Percentiles rank a stretch among this genome's conserved stretches.
These are phyloP conservation scores for Pachyrhynchus sulphureomaculatus DNA, from an alignment of 1,140 invertebrate species.

Conservation along the genomic window DNA sequence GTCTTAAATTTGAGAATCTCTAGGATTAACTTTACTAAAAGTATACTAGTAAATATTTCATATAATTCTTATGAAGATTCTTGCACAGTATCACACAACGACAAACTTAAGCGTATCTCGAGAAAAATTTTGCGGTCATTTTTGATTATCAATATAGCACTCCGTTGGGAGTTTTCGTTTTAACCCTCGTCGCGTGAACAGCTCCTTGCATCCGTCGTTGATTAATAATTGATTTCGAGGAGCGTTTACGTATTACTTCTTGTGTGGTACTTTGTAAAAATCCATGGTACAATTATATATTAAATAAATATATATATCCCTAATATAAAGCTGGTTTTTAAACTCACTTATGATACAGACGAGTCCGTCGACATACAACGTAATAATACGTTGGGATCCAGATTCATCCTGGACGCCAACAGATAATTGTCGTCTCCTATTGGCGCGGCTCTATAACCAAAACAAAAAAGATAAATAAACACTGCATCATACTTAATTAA, in stretches of 20 bases:
- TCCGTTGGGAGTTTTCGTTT: too few species aligned
- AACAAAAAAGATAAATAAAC: constrained; percentile 23
- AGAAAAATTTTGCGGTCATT: too few species aligned
- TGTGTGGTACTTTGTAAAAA: too few species aligned
- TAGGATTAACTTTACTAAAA: constrained; percentile 18
- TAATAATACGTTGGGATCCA: constrained; percentile 43
- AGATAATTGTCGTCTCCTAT: constrained; percentile 88
- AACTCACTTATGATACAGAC: constrained; percentile 11
- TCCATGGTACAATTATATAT: background rate
- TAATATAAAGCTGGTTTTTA: constrained; percentile 4
- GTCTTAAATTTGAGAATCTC: constrained; percentile 31
- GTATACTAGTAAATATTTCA: constrained; percentile 6
- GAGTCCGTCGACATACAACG: constrained; percentile 20
- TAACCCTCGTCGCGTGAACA: too few species aligned
- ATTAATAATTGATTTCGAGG: too few species aligned
- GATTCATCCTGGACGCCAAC: constrained; percentile 58
- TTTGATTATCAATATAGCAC: too few species aligned
- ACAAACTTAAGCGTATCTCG: too few species aligned
- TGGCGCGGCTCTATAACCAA: constrained; percentile 71
- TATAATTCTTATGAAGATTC: background rate
- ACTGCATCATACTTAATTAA: too few species aligned
- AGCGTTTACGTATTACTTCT: too few species aligned
- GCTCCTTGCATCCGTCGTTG: too few species aligned
- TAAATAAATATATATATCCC: constrained; percentile 11
- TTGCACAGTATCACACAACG: background rate